phyloP scores from a whole-genome alignment of 2,888 invertebrate genomes.

The Salticus scenicus region DNA sequence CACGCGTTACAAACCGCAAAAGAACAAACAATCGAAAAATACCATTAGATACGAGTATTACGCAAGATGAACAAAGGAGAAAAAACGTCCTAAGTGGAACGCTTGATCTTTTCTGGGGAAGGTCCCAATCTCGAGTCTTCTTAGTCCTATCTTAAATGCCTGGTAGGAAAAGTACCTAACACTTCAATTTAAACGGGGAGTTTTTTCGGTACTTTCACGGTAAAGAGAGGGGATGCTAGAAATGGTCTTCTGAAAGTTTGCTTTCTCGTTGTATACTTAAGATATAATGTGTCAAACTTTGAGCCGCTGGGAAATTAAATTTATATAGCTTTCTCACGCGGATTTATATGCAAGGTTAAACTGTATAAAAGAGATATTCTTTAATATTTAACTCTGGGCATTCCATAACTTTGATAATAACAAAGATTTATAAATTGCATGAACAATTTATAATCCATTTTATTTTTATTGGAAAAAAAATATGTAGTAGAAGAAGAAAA shows the following conservation, averaged over 20 bases:
- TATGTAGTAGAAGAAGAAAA: too few relatives aligned
- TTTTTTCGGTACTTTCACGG: neutral
- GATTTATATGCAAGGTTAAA: neutral
- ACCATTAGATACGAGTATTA: neutral
- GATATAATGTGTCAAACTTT: neutral
- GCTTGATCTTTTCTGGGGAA: slow-evolving; percentile 24
- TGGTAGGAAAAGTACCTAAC: slow-evolving; percentile 48
- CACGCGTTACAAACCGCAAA: slow-evolving; percentile 37
- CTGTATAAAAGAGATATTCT: too few relatives aligned
- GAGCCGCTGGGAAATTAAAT: neutral
- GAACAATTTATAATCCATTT: too few relatives aligned
- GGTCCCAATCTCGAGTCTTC: slow-evolving; percentile 17
- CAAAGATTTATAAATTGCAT: too few relatives aligned
- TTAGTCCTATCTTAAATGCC: slow-evolving; percentile 51
- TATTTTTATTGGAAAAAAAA: too few relatives aligned
- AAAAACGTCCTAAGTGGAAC: slow-evolving; percentile 31
- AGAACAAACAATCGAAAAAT: neutral
- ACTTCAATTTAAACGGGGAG: slow-evolving; percentile 37
- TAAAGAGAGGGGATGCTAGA: neutral
- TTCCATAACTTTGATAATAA: too few relatives aligned
- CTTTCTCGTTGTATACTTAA: neutral
- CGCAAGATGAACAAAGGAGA: slow-evolving; percentile 18
- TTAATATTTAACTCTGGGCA: too few relatives aligned
- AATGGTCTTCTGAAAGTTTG: neutral
- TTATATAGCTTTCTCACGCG: neutral